A percentile compares a stretch with the other conserved stretches of the same genome.
Evolutionary conservation across 1,140 invertebrate species (phyloP).

Genomic region (Pseudomyrmex cubaensis): DNA sequence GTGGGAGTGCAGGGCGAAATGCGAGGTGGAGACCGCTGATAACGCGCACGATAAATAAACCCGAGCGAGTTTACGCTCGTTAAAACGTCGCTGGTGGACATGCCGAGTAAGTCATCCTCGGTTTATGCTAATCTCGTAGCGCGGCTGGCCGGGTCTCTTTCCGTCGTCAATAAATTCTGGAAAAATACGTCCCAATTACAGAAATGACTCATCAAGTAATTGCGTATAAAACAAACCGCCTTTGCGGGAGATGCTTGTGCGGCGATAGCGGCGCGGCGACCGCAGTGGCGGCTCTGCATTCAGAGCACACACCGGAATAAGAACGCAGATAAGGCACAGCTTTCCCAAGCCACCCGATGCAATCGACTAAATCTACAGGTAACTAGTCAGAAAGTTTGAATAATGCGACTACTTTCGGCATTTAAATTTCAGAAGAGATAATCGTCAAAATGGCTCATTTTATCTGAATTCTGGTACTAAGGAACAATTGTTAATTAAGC

Average conservation of each 20-base stretch:
- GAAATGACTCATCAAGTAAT: conserved; percentile 84
- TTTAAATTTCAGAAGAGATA: too few relatives aligned
- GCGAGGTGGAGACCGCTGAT: conserved; percentile 69
- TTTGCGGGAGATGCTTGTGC: conserved; percentile 71
- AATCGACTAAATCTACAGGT: conserved; percentile 74
- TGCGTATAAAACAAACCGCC: conserved; percentile 78
- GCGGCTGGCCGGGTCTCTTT: conserved; percentile 43
- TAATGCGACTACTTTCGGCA: not conserved
- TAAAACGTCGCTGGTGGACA: conserved; percentile 74
- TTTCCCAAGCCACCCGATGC: conserved; percentile 74
- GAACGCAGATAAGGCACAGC: conserved; percentile 78
- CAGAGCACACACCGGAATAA: conserved; percentile 77
- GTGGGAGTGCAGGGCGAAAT: conserved; percentile 66
- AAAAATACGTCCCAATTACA: conserved; percentile 83
- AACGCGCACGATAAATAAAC: conserved; percentile 75
- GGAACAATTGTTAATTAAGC: too few relatives aligned
- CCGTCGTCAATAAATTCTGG: conserved; percentile 77
- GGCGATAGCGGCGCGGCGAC: conserved; percentile 69
- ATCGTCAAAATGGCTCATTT: too few relatives aligned
- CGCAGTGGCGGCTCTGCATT: conserved; percentile 72
- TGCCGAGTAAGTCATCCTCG: conserved; percentile 77
- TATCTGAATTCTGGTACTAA: too few relatives aligned
- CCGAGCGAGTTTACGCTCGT: conserved; percentile 76
- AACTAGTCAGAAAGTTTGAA: conserved; percentile 63
- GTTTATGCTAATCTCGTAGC: conserved; percentile 76